A percentile compares a stretch with the other conserved stretches of the same genome.
Evolutionary conservation across 2,797 vertebrate species (phyloP).

Genomic region (Saxicola maurus): DNA sequence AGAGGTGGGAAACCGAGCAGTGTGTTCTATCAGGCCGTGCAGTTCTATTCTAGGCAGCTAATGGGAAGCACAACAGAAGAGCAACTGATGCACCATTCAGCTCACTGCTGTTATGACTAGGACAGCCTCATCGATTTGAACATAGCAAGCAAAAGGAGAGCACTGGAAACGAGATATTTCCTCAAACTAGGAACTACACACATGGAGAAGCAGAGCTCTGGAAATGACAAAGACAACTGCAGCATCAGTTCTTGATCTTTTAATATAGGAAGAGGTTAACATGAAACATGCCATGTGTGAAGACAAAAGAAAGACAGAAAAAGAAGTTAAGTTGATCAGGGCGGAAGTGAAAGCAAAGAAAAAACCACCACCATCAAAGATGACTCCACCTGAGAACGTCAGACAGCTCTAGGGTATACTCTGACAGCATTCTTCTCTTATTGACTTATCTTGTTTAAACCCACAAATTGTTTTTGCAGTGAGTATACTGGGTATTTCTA

Average conservation of each 20-base stretch:
- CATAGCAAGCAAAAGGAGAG: background rate
- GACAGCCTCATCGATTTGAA: background rate
- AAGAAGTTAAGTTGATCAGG: background rate
- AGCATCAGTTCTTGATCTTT: background rate
- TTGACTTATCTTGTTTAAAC: slow-evolving; percentile 24
- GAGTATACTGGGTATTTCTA: background rate
- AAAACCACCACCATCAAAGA: background rate
- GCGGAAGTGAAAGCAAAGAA: background rate
- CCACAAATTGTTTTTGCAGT: background rate
- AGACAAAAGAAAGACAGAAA: background rate
- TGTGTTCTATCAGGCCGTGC: background rate
- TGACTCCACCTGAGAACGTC: background rate
- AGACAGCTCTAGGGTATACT: background rate
- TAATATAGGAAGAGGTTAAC: background rate
- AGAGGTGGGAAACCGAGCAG: background rate
- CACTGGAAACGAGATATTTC: background rate
- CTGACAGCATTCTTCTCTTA: background rate
- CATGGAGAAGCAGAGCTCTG: background rate
- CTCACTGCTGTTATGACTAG: background rate
- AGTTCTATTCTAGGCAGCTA: slow-evolving; percentile 31
- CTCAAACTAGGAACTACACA: background rate
- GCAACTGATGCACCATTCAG: background rate
- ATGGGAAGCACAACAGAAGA: slow-evolving; percentile 19
- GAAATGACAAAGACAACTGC: background rate
- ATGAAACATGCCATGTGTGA: background rate